Evolutionary conservation across 2,888 invertebrate genomes (phyloP).

Genomic region (Clitarchus hookeri): DNA sequence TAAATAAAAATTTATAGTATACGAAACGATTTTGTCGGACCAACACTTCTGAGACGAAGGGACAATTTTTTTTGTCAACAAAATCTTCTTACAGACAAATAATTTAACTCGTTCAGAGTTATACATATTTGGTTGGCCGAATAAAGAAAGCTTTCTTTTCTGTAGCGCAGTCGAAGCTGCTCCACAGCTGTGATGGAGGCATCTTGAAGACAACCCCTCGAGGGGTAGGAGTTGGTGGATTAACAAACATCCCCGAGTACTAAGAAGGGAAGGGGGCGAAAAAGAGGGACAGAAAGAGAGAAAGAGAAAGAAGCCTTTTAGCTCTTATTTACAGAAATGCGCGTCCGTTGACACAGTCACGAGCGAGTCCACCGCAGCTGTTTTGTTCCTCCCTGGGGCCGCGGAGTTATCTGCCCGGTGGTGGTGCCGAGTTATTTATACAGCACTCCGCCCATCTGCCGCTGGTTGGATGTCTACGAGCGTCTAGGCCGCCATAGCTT

Average conservation of each 20-base stretch:
- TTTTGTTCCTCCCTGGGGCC: not conserved
- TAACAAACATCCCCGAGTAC: not conserved
- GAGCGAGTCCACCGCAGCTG: not conserved
- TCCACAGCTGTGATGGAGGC: not conserved
- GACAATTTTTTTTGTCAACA: too few relatives aligned
- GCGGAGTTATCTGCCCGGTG: not conserved
- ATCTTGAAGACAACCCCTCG: not conserved
- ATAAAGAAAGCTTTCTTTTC: not conserved
- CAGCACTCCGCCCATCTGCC: not conserved
- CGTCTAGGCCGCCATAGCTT: too few relatives aligned
- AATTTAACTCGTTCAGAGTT: too few relatives aligned
- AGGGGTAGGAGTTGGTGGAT: not conserved
- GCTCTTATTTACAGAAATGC: conserved; percentile 1
- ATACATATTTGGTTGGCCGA: not conserved
- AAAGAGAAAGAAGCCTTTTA: not conserved
- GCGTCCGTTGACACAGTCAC: conserved; percentile 1
- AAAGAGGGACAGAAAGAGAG: not conserved
- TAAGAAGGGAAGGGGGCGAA: not conserved
- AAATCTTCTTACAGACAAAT: too few relatives aligned
- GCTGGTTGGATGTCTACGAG: not conserved
- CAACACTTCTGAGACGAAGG: too few relatives aligned
- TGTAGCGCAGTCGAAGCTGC: not conserved
- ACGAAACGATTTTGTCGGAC: too few relatives aligned
- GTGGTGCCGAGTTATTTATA: not conserved
- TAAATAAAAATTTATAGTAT: too few relatives aligned